Percentiles rank a stretch among this genome's conserved stretches.
Evolutionary conservation across 2,888 invertebrate species (phyloP).

Genomic region (Nemurella pictetii): DNA sequence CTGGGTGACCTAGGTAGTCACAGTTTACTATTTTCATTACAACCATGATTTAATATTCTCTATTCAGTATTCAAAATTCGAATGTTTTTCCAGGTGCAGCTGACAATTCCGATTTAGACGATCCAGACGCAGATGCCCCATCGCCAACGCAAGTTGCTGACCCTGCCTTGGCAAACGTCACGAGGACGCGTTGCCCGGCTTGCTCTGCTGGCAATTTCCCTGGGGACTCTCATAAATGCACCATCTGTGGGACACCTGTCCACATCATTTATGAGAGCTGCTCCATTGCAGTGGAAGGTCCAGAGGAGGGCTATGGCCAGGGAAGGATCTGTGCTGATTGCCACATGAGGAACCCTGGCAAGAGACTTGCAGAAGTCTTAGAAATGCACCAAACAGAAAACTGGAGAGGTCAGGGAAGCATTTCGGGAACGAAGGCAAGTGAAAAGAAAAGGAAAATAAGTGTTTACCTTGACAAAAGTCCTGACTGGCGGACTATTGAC

Average conservation of each 20-base stretch:
- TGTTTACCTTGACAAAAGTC: slow-evolving; percentile 34
- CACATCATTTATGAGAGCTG: neutral
- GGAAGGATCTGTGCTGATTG: slow-evolving; percentile 3
- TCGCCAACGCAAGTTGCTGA: slow-evolving; percentile 9
- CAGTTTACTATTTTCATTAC: neutral
- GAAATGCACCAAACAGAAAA: slow-evolving; percentile 31
- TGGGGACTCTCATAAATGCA: neutral
- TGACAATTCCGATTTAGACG: no score
- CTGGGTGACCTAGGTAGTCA: neutral
- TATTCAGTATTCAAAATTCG: neutral
- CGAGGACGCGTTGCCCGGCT: neutral
- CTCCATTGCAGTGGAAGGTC: neutral
- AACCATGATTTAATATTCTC: neutral
- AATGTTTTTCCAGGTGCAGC: no score
- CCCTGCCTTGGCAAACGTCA: neutral
- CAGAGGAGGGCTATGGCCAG: neutral
- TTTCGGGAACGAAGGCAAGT: no score
- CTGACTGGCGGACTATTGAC: slow-evolving; percentile 37
- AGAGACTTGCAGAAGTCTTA: slow-evolving; percentile 12
- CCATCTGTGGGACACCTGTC: neutral
- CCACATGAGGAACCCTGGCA: neutral
- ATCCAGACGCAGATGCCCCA: no score
- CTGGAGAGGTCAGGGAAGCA: slow-evolving; percentile 39
- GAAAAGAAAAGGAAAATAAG: slow-evolving; percentile 35
- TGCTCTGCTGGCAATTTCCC: neutral